A percentile compares a stretch with the other conserved stretches of the same genome.
These are phyloP conservation scores for Calephelis nemesis DNA, from an alignment of 1,140 invertebrate species.

Conservation along the genomic window DNA sequence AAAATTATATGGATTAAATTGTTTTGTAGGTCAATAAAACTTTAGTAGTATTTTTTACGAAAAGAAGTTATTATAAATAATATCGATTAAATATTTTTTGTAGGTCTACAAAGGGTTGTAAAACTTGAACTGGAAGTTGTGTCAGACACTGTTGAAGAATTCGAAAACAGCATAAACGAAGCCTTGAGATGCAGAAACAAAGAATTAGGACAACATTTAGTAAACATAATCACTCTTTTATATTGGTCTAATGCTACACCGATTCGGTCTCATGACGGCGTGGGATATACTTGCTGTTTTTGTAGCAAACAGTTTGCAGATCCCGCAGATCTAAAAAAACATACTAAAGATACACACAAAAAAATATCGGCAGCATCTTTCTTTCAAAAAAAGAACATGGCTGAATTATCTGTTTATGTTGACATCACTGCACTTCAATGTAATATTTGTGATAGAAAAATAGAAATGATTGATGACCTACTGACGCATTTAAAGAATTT, in stretches of 20 bases:
- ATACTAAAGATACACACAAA: slow-evolving; percentile 40
- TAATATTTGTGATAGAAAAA: slow-evolving; percentile 32
- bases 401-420: slow-evolving; percentile 31
- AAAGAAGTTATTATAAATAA: background rate
- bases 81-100: slow-evolving; percentile 5
- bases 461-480: slow-evolving; percentile 35
- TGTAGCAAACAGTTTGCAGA: slow-evolving; percentile 39
- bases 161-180: background rate
- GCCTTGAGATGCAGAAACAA: background rate
- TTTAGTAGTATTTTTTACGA: no score
- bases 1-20: no score
- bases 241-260: slow-evolving; percentile 26
- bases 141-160: slow-evolving; percentile 3
- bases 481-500: slow-evolving; percentile 32
- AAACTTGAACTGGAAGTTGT: background rate
- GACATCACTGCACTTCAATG: slow-evolving; percentile 46
- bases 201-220: background rate
- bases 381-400: background rate
- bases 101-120: background rate
- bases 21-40: no score
- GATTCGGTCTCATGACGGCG: background rate
- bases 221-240: slow-evolving; percentile 12
- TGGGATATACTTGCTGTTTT: slow-evolving; percentile 38
- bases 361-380: slow-evolving; percentile 1
- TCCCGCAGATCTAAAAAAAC: slow-evolving; percentile 43